Conservation (phyloP, 1,140 invertebrate species). For the Eumaeus atala region DNA sequence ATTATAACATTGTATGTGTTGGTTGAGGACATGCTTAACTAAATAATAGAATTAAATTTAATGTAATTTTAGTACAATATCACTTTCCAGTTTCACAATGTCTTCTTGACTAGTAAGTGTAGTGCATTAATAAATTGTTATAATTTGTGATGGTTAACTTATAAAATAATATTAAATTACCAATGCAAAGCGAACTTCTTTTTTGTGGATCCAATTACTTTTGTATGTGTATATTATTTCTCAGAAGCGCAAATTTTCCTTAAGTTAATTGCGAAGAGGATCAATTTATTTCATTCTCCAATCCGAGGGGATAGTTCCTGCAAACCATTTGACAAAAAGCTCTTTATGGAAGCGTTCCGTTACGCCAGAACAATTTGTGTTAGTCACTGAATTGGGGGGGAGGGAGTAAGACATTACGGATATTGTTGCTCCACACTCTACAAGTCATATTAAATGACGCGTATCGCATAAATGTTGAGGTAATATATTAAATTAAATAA, state of each 20-base stretch:
- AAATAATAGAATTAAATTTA: no score
- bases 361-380: slow-evolving; percentile 34
- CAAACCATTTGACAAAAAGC: slow-evolving; percentile 33
- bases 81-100: no score
- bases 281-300: slow-evolving; percentile 2
- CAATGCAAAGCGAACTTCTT: not conserved
- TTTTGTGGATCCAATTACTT: not conserved
- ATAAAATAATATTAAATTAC: no score
- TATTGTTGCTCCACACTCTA: slow-evolving; percentile 32
- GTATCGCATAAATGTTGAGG: slow-evolving; percentile 12
- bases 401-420: slow-evolving; percentile 30
- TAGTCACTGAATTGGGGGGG: slow-evolving; percentile 30
- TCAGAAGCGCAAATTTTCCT: slow-evolving; percentile 17
- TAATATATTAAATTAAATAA: slow-evolving; percentile 17
- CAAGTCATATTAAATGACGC: slow-evolving; percentile 38
- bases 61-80: no score
- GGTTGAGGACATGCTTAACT: no score
- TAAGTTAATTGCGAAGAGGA: slow-evolving; percentile 4
- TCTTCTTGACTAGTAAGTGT: no score
- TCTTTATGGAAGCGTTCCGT: slow-evolving; percentile 32
- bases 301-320: slow-evolving; percentile 19
- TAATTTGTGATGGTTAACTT: no score
- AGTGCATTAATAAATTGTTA: no score
- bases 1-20: no score
- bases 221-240: no score